Base-by-base conservation (phyloP, 1,140 invertebrate genomes). In the Temnothorax longispinosus region DNA sequence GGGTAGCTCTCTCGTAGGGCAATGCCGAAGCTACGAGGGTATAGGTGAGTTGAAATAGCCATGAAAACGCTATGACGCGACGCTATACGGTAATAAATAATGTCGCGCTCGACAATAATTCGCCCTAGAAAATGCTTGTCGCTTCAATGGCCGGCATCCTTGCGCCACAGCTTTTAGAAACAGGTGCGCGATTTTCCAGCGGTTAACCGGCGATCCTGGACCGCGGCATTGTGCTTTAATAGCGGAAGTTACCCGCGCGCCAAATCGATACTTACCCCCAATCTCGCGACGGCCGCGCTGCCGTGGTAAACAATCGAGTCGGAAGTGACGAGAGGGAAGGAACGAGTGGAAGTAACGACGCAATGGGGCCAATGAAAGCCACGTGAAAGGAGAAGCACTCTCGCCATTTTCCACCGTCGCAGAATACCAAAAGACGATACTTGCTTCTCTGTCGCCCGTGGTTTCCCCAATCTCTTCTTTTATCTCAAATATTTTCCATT, bases 61-160 rank as follows among this genome's bases (percentile, higher is more conserved):
- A 15, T 67, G 76, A 65, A 80, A 80, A 80, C 27, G 72, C 5
- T 60, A 60, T 4, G 58, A 18, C 13, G 38, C 11, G 58, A 18
- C 13, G 38, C 10, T 15, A 27, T 27, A 41, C 47, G 27, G 32
- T 44, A 50, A 81, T 80, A 69, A 69, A 69, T 81, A 81, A 81
- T 27, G 47, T 44, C n/a, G 62, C 7, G 35, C 44, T 21, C 47
- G 13, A 27, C 62, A 56, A 69, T 81, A 81, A 81, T 21, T 69
- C 47, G 77, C 35, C 35, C 2, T 81, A 69, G 64, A 81, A 81
- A 81, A 67, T 80, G 76, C 32, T 65, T 60, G 75, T 77, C 75
- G 75, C 2, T 32, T 78, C 44, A 32, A 32, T 21, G n/a, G 27
- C 44, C 60, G 18, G 32, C 3, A 21, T 47, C 27, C 32, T 52